Conservation (phyloP, 2,888 invertebrate genomes). For the Unio delphinus region DNA sequence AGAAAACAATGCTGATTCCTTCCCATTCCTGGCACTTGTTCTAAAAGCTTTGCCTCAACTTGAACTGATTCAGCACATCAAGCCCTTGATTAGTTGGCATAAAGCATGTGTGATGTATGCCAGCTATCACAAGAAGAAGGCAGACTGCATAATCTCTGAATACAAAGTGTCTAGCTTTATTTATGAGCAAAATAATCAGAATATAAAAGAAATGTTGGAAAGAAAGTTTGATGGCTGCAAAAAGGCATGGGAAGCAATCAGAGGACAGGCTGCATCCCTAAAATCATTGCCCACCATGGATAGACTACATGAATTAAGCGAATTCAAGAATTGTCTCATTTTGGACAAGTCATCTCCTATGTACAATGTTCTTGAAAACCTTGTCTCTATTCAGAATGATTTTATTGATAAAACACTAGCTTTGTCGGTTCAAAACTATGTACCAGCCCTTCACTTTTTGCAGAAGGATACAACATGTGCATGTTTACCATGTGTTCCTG, state of each 20-base stretch:
- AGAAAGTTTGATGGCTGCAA: conserved; percentile 4
- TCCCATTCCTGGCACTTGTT: conserved; percentile 17
- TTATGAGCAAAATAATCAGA: not conserved
- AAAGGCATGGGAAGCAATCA: not conserved
- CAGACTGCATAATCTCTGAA: conserved; percentile 20
- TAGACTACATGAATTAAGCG: not conserved
- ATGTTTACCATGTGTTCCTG: too few relatives aligned
- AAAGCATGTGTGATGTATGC: conserved; percentile 19
- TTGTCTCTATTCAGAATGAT: too few relatives aligned
- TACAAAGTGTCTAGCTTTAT: conserved; percentile 18
- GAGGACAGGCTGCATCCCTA: too few relatives aligned
- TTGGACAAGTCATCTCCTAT: too few relatives aligned
- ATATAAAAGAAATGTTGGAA: not conserved
- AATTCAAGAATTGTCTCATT: too few relatives aligned
- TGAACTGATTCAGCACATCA: conserved; percentile 19
- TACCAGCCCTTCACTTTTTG: too few relatives aligned
- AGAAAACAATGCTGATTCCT: not conserved
- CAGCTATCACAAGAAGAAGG: conserved; percentile 32
- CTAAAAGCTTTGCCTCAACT: conserved; percentile 11
- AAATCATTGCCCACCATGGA: not conserved
- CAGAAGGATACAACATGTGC: too few relatives aligned
- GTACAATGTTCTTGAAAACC: too few relatives aligned
- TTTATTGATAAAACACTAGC: too few relatives aligned
- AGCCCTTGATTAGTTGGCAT: conserved; percentile 37
- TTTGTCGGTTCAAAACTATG: too few relatives aligned